Base-by-base conservation (phyloP, 2,888 invertebrate species). In the Oegoconia quadripuncta region DNA sequence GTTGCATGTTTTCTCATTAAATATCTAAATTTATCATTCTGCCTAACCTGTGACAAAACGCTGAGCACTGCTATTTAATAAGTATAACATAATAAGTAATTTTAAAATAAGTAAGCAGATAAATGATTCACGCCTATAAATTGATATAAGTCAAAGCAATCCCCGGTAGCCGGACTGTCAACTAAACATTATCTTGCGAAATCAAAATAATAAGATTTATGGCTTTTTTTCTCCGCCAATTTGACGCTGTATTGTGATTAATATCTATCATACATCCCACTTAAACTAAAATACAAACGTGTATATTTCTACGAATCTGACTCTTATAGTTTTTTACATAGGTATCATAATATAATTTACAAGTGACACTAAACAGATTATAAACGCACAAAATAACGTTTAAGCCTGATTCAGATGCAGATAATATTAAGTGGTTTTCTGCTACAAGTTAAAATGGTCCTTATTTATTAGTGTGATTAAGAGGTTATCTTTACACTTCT, bases 131-230 rank as follows among this genome's bases (percentile, higher is more conserved):
- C n/a, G n/a, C n/a, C n/a, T n/a, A n/a, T n/a, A 35, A 33, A 42
- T 37, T 37, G 29, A 41, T 37, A 48, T 42, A 41, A 44, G 39
- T 43, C 42, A 30, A 28, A 13, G 9, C 16, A 39, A 31, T 40
- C 36, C 37, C 50, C 71, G 42, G 74, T 74, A 75, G 75, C 74
- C 37, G 34, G 38, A 48, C 55, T 66, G 67, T 72, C 72, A 64
- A 50, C 57, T 48, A 46, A 48, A 60, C 54, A 61, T 63, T 66
- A 64, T 52, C 55, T 41, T 39, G 46, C 39, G 43, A 46, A 41
- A 64, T 67, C 64, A 64, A 55, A 61, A 60, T 59, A 63, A 52
- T 48, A 58, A 64, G 64, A 75, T 72, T 69, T 67, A 74, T 68
- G 39, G 40, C 42, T 45, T 58, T 62, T 67, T 67, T 64, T 62